Conservation (phyloP, 2,113 vertebrate genomes). For the Nannospalax galili region DNA sequence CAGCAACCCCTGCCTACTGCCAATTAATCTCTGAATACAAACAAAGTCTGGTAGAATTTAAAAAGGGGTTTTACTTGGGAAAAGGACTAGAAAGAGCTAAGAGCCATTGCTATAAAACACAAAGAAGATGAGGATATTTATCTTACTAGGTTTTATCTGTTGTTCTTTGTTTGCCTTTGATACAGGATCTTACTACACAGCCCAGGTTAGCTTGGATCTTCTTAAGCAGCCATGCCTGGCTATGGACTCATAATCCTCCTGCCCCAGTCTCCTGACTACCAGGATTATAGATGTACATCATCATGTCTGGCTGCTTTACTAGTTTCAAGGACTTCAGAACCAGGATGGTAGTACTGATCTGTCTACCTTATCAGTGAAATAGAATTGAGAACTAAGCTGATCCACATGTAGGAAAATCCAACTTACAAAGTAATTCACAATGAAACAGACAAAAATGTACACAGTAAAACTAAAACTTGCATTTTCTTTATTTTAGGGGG, state of each 20-base stretch:
- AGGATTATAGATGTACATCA: too few species aligned
- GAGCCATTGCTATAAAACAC: slow-evolving; percentile 5
- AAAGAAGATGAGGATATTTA: not conserved
- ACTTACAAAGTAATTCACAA: slow-evolving; percentile 45
- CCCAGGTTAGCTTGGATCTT: too few species aligned
- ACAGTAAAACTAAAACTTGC: not conserved
- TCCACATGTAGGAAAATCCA: not conserved
- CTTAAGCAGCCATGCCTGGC: too few species aligned
- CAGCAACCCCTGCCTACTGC: too few species aligned
- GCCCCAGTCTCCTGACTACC: too few species aligned
- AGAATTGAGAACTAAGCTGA: slow-evolving; percentile 36
- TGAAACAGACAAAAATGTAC: slow-evolving; percentile 18
- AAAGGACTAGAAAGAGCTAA: not conserved
- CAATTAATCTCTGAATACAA: too few species aligned
- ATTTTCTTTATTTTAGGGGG: not conserved
- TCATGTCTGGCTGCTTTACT: not conserved
- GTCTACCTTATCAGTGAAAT: not conserved
- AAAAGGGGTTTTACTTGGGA: slow-evolving; percentile 25
- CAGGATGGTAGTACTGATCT: slow-evolving; percentile 40
- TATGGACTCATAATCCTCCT: too few species aligned
- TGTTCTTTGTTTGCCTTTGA: too few species aligned
- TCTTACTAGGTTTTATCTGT: not conserved
- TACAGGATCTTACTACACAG: too few species aligned
- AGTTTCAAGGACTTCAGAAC: slow-evolving; percentile 14
- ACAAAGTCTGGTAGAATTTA: too few species aligned